phyloP scores from a whole-genome alignment of 2,888 invertebrate genomes.

The Cantharis nigra region DNA sequence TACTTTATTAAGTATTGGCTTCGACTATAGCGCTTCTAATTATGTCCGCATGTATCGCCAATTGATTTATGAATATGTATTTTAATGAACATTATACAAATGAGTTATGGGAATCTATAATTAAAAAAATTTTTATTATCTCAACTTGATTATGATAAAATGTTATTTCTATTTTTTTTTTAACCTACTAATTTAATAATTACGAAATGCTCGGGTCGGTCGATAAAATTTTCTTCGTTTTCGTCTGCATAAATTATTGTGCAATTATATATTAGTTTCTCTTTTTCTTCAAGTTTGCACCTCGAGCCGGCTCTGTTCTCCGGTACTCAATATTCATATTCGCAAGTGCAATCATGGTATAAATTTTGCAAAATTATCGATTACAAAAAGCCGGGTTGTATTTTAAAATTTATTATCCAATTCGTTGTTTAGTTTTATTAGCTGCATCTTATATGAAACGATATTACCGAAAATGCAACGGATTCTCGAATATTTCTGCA shows the following conservation, averaged over 20 bases:
- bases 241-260: neutral
- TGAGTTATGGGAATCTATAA: conserved; percentile 1
- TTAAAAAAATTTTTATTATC: conserved; percentile 1
- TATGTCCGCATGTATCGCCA: conserved; percentile 1
- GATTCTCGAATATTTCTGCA: conserved; percentile 23
- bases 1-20: conserved; percentile 3
- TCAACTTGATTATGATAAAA: conserved; percentile 1
- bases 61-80: neutral
- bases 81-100: neutral
- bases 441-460: conserved; percentile 17
- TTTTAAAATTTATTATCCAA: neutral
- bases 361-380: neutral
- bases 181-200: neutral
- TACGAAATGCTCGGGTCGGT: neutral
- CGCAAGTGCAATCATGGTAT: neutral
- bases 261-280: neutral
- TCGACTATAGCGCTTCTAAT: neutral
- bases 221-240: neutral
- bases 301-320: neutral
- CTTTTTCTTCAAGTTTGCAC: neutral
- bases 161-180: neutral
- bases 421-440: conserved; percentile 10
- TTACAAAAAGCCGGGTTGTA: neutral
- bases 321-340: neutral
- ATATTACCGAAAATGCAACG: conserved; percentile 32